Evolutionary conservation across 2,113 vertebrate species (phyloP), one percentile per base, ranked within the genome.

Genomic region (Passer domesticus): DNA sequence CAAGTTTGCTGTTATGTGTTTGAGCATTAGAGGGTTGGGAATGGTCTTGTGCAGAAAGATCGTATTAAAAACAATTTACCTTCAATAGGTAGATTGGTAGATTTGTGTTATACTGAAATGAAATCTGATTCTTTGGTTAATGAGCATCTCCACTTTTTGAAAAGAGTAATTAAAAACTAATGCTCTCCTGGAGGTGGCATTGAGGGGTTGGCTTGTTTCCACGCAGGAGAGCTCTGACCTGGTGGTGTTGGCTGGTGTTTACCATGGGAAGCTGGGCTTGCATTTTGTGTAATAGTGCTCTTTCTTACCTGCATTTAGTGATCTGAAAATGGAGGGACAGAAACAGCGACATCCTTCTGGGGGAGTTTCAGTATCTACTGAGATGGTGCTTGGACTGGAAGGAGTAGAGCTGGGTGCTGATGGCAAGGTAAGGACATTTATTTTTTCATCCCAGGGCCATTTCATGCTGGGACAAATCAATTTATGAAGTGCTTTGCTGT

Each of bases 341-440:
- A 99, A 99, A 84, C 99, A 99, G 90, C 98, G 99, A 47, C 99
- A 99, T 81, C 99, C 99, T 1, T 99, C 99, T 2, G 99, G 99
- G 2, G 99, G 99, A 73, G 98, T 99, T 81, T 98, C 99, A 21
- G 96, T 98, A 53, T 98, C 98, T n/a, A 97, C 99, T 4, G 99
- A 99, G 97, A 98, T 99, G 98, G 98, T 99, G 59, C 98, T 99
- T 31, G 98, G 99, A 12, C 95, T 99, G 62, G 99, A 99, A 97
- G 99, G 99, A 6, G 99, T 99, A 59, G 99, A 99, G 58, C 97
- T 99, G 83, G 99, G 98, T 82, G 98, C 98, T 11, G 99, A 99
- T 5, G 98, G 99, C 92, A 98, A 99, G 98, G 99, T 99, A 98
- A 98, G 92, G 43, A 58, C 24, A 13, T 5, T 7, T 9, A 20